Evolutionary conservation across 2,888 invertebrate species (phyloP).

Genomic region (Neelides folsomi): DNA sequence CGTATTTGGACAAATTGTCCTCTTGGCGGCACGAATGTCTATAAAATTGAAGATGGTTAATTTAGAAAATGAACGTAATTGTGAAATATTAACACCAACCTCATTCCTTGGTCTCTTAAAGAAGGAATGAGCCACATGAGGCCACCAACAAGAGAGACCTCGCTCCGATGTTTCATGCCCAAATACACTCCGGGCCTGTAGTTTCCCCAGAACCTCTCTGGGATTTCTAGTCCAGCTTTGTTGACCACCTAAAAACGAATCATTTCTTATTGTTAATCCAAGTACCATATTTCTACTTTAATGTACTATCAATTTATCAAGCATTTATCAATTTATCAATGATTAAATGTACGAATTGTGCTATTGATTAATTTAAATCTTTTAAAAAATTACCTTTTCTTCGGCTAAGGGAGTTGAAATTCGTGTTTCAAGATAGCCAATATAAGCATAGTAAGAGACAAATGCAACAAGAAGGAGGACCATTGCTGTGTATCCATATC

Average conservation of each 20-base stretch:
- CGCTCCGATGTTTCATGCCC: slow-evolving; percentile 80
- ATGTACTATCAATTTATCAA: not conserved
- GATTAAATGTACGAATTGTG: too few relatives aligned
- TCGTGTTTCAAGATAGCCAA: slow-evolving; percentile 73
- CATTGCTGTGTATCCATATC: slow-evolving; percentile 20
- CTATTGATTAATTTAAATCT: too few relatives aligned
- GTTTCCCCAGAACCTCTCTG: slow-evolving; percentile 82
- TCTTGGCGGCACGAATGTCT: slow-evolving; percentile 88
- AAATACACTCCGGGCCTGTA: slow-evolving; percentile 78
- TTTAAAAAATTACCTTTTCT: slow-evolving; percentile 58
- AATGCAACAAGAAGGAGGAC: slow-evolving; percentile 42
- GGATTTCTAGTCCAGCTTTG: slow-evolving; percentile 54
- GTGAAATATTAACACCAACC: slow-evolving; percentile 38
- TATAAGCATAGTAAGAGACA: slow-evolving; percentile 60
- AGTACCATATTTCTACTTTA: not conserved
- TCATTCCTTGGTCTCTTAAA: slow-evolving; percentile 58
- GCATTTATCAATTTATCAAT: not conserved
- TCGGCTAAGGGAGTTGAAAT: slow-evolving; percentile 73
- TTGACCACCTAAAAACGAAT: slow-evolving; percentile 49
- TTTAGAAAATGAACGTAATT: too few relatives aligned
- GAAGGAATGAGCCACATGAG: slow-evolving; percentile 90
- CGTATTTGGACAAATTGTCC: slow-evolving; percentile 64
- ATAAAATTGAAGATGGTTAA: slow-evolving; percentile 20
- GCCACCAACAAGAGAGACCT: slow-evolving; percentile 77
- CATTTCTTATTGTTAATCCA: not conserved